These are phyloP conservation scores for Torymus texanus DNA, from an alignment of 2,888 invertebrate species.

Conservation along the genomic window DNA sequence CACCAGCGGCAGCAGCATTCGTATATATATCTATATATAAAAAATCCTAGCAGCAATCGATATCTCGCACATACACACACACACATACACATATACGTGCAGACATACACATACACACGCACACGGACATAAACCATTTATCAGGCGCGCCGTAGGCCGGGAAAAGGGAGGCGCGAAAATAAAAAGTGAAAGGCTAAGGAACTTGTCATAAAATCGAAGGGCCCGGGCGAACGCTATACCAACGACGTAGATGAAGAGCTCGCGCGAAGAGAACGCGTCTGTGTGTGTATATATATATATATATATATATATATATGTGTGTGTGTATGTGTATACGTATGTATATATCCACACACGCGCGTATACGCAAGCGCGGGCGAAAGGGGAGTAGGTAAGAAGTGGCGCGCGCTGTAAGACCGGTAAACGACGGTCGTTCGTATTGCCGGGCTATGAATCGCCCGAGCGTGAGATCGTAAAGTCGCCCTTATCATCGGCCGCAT, in stretches of 20 bases:
- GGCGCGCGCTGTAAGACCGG: constrained; percentile 64
- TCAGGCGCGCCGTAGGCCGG: constrained; percentile 15
- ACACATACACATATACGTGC: background rate
- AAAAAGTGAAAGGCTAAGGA: constrained; percentile 55
- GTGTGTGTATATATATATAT: background rate
- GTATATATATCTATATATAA: background rate
- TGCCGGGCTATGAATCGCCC: constrained; percentile 72
- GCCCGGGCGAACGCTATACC: constrained; percentile 10
- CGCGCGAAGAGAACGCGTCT: background rate
- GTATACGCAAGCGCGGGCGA: background rate
- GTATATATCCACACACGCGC: background rate
- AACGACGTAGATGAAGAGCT: constrained; percentile 49
- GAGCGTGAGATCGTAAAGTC: constrained; percentile 74
- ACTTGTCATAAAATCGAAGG: constrained; percentile 56
- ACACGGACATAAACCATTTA: constrained; percentile 41
- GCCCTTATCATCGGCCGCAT: constrained; percentile 72
- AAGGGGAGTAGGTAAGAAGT: constrained; percentile 6
- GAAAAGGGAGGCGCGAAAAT: constrained; percentile 49
- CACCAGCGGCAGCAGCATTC: background rate
- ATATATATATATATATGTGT: background rate
- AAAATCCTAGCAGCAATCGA: constrained; percentile 43
- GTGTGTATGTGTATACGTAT: background rate
- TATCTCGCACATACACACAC: constrained; percentile 12
- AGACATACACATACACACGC: background rate
- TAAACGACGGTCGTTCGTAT: constrained; percentile 70